A percentile compares a stretch with the other conserved stretches of the same genome.
Conservation (phyloP, 1,140 invertebrate genomes). For the Drosophila bocqueti region DNA sequence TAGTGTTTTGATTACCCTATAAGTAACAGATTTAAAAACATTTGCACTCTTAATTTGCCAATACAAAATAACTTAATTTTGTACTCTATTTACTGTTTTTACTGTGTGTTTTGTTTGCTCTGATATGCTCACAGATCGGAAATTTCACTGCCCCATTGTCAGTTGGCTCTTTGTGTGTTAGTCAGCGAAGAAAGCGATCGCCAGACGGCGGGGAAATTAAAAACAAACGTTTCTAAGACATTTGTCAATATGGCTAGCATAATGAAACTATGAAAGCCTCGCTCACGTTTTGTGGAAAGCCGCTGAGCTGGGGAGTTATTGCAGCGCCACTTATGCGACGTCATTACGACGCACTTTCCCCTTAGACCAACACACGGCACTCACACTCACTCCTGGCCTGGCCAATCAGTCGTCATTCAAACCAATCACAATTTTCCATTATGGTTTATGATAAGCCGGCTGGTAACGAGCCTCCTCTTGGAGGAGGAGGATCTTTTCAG, state of each 20-base stretch:
- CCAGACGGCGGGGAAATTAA: constrained; percentile 34
- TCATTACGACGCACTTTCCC: constrained; percentile 49
- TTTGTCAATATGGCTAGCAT: constrained; percentile 69
- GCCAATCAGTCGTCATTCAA: constrained; percentile 39
- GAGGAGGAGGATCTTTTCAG: constrained; percentile 4
- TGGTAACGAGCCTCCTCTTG: not conserved
- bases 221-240: constrained; percentile 51
- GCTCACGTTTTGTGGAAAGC: constrained; percentile 50
- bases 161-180: constrained; percentile 29
- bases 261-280: constrained; percentile 57
- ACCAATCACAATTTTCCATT: constrained; percentile 41
- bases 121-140: constrained; percentile 13
- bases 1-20: no score
- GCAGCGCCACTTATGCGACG: constrained; percentile 30
- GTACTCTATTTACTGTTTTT: not conserved
- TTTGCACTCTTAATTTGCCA: not conserved
- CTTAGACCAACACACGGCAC: constrained; percentile 27
- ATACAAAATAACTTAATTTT: not conserved
- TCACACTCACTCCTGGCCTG: not conserved
- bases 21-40: no score
- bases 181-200: constrained; percentile 57
- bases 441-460: constrained; percentile 15
- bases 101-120: constrained; percentile 5
- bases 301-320: constrained; percentile 26
- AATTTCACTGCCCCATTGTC: constrained; percentile 49